phyloP scores from a whole-genome alignment of 2,113 vertebrate genomes.

The Psophia crepitans region DNA sequence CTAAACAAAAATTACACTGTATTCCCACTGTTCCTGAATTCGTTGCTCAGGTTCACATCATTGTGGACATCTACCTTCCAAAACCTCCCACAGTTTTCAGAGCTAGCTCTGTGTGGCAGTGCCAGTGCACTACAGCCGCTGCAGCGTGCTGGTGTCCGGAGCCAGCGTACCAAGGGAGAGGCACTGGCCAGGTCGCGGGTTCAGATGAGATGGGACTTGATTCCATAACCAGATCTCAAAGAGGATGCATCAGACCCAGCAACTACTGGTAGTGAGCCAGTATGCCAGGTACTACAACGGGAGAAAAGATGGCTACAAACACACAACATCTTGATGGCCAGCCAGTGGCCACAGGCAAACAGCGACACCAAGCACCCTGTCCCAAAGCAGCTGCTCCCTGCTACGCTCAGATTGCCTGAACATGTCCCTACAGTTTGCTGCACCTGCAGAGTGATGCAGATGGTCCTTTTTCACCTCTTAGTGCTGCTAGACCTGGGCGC shows the following conservation, averaged over 20 bases:
- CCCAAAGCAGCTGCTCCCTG: not conserved
- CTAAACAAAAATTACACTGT: not conserved
- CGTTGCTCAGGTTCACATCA: not conserved
- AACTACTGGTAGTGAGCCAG: not conserved
- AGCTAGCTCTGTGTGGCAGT: no score
- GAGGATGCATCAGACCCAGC: not conserved
- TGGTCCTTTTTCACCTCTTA: not conserved
- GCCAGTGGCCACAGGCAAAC: not conserved
- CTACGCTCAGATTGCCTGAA: not conserved
- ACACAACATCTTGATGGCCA: not conserved
- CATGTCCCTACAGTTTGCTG: not conserved
- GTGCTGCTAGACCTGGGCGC: not conserved
- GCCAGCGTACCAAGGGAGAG: not conserved
- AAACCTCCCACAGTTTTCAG: accelerated
- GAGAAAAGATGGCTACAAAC: not conserved
- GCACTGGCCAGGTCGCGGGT: no score
- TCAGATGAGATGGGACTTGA: not conserved
- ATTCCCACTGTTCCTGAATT: not conserved
- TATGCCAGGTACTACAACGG: not conserved
- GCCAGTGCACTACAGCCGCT: not conserved
- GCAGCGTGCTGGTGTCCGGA: not conserved
- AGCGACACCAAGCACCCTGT: not conserved
- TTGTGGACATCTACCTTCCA: not conserved
- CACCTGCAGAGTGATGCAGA: not conserved
- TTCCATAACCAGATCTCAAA: not conserved